A percentile compares a stretch with the other conserved stretches of the same genome.
phyloP scores from a whole-genome alignment of 2,797 vertebrate genomes.

The Chloroceryle amazona region DNA sequence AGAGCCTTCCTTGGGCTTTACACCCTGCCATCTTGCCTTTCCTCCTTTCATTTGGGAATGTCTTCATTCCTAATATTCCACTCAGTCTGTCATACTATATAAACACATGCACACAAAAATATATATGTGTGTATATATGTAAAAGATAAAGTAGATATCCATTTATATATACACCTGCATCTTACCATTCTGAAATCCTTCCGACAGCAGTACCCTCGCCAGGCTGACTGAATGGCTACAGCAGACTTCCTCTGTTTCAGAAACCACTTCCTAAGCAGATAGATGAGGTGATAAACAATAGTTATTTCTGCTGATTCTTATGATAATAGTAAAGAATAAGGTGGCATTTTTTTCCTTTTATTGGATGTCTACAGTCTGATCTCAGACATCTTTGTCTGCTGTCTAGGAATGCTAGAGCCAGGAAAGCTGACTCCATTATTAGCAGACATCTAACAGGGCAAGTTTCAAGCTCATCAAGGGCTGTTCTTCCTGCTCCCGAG shows the following conservation, averaged over 20 bases:
- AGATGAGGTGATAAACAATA: background rate
- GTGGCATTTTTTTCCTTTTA: accelerated
- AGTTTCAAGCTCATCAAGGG: background rate
- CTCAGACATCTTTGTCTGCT: background rate
- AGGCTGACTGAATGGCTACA: constrained; percentile 90
- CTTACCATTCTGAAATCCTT: constrained; percentile 88
- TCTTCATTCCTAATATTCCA: background rate
- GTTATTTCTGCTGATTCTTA: constrained; percentile 5
- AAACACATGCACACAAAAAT: background rate
- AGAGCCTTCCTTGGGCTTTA: background rate
- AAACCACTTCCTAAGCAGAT: constrained; percentile 87
- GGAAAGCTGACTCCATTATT: background rate
- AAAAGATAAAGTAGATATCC: background rate
- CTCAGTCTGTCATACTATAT: background rate
- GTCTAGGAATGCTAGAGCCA: background rate
- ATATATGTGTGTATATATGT: background rate
- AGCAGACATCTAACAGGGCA: background rate
- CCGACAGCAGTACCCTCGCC: constrained; percentile 89
- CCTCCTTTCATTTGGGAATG: background rate
- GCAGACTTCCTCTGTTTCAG: constrained; percentile 87
- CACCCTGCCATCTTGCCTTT: background rate
- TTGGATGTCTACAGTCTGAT: background rate
- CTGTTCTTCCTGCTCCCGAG: background rate
- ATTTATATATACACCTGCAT: background rate
- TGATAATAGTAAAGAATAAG: background rate